Conservation (phyloP, 2,797 vertebrate species). For the Neostethus bicornis region DNA sequence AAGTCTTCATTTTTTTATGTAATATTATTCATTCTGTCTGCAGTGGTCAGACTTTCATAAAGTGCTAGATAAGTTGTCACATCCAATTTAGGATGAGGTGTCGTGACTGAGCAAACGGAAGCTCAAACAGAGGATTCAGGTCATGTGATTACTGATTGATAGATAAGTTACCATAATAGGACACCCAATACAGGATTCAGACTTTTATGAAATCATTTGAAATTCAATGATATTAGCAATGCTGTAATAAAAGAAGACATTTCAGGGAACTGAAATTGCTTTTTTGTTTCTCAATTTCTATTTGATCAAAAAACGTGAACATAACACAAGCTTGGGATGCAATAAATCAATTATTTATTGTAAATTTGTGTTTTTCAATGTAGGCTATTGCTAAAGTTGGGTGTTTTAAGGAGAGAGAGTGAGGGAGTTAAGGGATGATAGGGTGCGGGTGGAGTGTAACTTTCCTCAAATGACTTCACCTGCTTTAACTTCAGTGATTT, state of each 20-base stretch:
- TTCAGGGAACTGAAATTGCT: conserved; percentile 24
- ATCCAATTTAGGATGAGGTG: conserved; percentile 55
- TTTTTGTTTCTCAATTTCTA: conserved; percentile 32
- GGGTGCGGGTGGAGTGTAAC: conserved; percentile 23
- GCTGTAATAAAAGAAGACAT: conserved; percentile 16
- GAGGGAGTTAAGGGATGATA: conserved; percentile 34
- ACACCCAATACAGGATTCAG: conserved; percentile 31
- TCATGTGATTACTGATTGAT: conserved; percentile 52
- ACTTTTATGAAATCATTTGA: conserved; percentile 36
- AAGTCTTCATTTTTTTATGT: conserved; percentile 46
- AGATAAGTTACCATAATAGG: conserved; percentile 41
- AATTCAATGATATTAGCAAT: conserved; percentile 32
- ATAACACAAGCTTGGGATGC: conserved; percentile 50
- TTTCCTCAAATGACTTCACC: conserved; percentile 27
- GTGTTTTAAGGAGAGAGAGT: too few relatives aligned
- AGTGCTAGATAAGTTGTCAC: conserved; percentile 64
- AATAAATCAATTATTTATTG: conserved; percentile 28
- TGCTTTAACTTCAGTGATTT: conserved; percentile 33
- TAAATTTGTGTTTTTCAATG: conserved; percentile 39
- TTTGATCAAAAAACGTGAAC: conserved; percentile 47
- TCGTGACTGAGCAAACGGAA: conserved; percentile 44
- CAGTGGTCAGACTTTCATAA: conserved; percentile 42
- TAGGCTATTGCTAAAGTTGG: conserved; percentile 19
- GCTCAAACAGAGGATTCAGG: conserved; percentile 43
- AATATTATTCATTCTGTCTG: conserved; percentile 57